Base-by-base conservation (phyloP, 2,113 vertebrate species). In the Microtus richardsoni region DNA sequence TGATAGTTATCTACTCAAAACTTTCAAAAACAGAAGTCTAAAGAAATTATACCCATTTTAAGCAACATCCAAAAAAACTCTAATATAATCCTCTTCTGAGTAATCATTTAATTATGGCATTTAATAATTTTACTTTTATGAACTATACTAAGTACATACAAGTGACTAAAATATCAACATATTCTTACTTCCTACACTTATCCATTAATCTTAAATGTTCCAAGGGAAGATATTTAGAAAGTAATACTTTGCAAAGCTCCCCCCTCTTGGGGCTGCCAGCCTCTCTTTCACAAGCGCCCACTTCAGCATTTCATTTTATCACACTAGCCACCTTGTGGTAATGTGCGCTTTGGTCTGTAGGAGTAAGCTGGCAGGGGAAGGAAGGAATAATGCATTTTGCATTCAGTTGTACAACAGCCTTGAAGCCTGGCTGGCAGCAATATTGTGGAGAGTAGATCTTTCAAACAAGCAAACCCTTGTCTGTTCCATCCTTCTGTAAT, bases 111-210 rank as follows among this genome's bases (percentile, higher is more conserved):
- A 97, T 97, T 97, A 88, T 95, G 91, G 90, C 58, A 92, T 98
- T 92, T 95, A 94, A 96, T 96, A 93, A 97, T 97, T 93, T 97
- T 98, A 97, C 94, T 97, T 97, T 96, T 91, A 73, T 97, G 97
- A 94, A 92, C 98, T 95, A 97, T 21, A 54, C 93, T 88, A 84
- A 97, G 97, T 98, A 93, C 97, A 97, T 98, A 96, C 93, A 98
- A 98, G 88, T 97, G 97, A 98, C 98, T 98, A 97, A 98, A 98
- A 98, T 98, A 98, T 96, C 98, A 98, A 98, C 98, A 98, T 93
- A 97, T 98, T 95, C 71, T 98, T 98, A 93, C 98, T 96, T 98
- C 98, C 98, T 96, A 98, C 98, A 12, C 97, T 97, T 87, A 98
- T 62, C 93, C 93, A 98, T 98, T 98, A 98, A 97, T 97, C 98